phyloP scores from a whole-genome alignment of 2,888 invertebrate genomes.

The Crioceris asparagi region DNA sequence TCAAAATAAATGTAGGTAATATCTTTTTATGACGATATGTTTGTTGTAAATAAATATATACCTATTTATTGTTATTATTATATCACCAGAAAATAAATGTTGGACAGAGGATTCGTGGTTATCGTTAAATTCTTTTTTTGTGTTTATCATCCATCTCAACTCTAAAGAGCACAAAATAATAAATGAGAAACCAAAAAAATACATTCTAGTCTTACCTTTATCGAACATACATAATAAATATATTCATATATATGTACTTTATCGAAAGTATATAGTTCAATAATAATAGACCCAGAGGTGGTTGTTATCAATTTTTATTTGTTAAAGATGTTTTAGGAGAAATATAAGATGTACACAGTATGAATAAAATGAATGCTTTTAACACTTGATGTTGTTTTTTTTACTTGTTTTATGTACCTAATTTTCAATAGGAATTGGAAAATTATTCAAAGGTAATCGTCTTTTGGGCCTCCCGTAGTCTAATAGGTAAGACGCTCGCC shows the following conservation, averaged over 20 bases:
- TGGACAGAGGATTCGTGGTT: constrained; percentile 9
- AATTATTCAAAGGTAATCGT: no score
- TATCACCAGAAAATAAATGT: neutral
- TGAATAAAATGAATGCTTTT: constrained; percentile 21
- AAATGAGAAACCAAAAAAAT: no score
- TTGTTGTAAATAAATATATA: neutral
- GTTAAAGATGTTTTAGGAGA: constrained; percentile 15
- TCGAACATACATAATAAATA: constrained; percentile 9
- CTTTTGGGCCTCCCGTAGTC: no score
- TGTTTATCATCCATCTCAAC: constrained; percentile 22
- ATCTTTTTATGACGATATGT: neutral
- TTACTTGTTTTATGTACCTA: no score
- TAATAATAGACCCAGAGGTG: constrained; percentile 16
- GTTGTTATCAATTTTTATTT: constrained; percentile 14
- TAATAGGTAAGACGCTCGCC: no score
- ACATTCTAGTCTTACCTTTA: no score
- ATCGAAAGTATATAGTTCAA: constrained; percentile 11
- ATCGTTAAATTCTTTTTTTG: constrained; percentile 15
- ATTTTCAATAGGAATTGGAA: no score
- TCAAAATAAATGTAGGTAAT: neutral
- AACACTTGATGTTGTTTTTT: constrained; percentile 11
- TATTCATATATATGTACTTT: constrained; percentile 9
- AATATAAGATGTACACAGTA: constrained; percentile 17
- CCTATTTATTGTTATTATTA: neutral
- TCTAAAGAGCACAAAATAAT: constrained; percentile 19